Conservation (phyloP, 1,140 invertebrate genomes). For the Heterodera schachtii region DNA sequence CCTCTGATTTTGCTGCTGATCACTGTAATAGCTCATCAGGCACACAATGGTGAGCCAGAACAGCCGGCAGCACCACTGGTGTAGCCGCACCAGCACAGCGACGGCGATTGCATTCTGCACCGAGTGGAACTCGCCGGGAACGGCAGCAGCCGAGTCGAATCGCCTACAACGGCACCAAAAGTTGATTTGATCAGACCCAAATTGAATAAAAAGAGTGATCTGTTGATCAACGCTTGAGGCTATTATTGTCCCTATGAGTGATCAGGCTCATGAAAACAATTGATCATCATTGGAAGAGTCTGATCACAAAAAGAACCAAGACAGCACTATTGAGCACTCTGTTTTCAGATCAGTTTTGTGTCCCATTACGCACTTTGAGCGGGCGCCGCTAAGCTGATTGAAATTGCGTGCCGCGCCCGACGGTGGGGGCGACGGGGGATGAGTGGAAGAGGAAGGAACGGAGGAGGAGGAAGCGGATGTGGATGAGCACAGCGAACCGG, state of each 20-base stretch:
- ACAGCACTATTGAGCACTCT: too few species aligned
- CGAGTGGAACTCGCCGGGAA: conserved; percentile 26
- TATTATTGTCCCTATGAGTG: neutral
- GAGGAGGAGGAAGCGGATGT: neutral
- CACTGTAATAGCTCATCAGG: conserved; percentile 48
- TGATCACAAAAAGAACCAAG: too few species aligned
- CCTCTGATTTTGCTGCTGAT: conserved; percentile 35
- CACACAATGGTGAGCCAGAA: conserved; percentile 57
- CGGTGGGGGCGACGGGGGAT: neutral
- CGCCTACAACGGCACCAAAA: neutral
- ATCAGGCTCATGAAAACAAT: too few species aligned
- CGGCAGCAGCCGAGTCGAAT: neutral
- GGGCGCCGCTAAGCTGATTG: too few species aligned
- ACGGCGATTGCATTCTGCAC: conserved; percentile 47
- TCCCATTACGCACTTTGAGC: too few species aligned
- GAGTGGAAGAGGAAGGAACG: neutral
- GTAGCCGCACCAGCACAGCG: conserved; percentile 46
- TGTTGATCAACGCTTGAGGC: neutral
- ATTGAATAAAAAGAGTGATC: neutral
- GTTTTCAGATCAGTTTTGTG: too few species aligned
- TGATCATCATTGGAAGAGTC: too few species aligned
- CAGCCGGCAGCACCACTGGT: conserved; percentile 56
- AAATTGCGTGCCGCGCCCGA: too few species aligned
- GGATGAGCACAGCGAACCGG: too few species aligned
- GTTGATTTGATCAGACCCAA: neutral